Evolutionary conservation across 2,888 invertebrate genomes (phyloP).

Genomic region (Diloba caeruleocephala): DNA sequence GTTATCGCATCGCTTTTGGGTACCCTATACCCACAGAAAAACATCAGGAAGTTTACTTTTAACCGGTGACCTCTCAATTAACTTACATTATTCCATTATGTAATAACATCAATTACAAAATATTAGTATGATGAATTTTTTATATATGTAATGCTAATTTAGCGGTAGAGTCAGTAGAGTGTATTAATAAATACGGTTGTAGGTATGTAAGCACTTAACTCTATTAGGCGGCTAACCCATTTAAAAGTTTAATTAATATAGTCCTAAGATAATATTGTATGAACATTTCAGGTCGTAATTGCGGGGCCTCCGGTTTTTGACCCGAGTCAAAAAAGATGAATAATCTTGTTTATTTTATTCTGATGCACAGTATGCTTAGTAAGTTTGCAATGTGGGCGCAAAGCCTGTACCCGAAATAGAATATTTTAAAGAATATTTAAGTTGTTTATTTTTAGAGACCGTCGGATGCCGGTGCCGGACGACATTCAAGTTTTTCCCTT

Average conservation of each 20-base stretch:
- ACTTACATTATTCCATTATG: not conserved
- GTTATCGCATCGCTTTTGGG: no score
- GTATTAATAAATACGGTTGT: slow-evolving; percentile 28
- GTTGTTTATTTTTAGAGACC: slow-evolving; percentile 4
- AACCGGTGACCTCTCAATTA: not conserved
- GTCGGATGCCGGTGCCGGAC: no score
- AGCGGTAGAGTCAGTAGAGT: slow-evolving; percentile 19
- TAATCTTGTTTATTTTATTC: slow-evolving; percentile 34
- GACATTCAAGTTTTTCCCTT: no score
- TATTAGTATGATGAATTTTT: slow-evolving; percentile 17
- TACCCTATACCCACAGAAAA: not conserved
- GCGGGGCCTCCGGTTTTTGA: slow-evolving; percentile 62
- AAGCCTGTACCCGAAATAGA: not conserved
- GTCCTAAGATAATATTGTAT: slow-evolving; percentile 76
- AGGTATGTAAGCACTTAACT: slow-evolving; percentile 44
- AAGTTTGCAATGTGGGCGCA: slow-evolving; percentile 21
- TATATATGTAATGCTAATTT: slow-evolving; percentile 32
- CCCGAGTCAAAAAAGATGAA: slow-evolving; percentile 53
- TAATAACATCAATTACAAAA: slow-evolving; percentile 19
- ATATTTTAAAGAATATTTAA: slow-evolving; percentile 19
- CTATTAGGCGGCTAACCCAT: slow-evolving; percentile 58
- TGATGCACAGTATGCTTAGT: slow-evolving; percentile 35
- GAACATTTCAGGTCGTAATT: slow-evolving; percentile 64
- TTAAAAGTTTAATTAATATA: slow-evolving; percentile 76
- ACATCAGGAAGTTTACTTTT: not conserved